Conservation (phyloP, 2,888 invertebrate genomes). For the Xanthia togata region DNA sequence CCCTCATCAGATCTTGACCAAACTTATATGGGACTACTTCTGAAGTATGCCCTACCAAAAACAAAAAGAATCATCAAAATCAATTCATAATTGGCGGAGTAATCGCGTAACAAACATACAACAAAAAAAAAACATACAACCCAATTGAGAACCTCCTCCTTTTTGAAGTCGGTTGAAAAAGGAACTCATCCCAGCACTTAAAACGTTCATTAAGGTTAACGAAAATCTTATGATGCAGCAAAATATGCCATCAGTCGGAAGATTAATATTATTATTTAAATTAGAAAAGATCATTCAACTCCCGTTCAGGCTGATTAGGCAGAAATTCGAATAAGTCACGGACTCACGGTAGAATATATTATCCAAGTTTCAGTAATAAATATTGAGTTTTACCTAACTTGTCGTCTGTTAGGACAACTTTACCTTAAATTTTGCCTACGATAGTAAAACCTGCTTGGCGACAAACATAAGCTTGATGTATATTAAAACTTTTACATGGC, state of each 20-base stretch:
- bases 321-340: conserved; percentile 3
- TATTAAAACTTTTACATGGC: conserved; percentile 9
- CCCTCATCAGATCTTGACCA: too few species aligned
- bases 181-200: background rate
- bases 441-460: conserved; percentile 23
- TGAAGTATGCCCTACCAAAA: too few species aligned
- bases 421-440: conserved; percentile 25
- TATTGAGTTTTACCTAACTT: conserved; percentile 33
- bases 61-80: too few species aligned
- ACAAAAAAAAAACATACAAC: too few species aligned
- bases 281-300: conserved; percentile 12
- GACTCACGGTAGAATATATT: conserved; percentile 28
- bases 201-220: background rate
- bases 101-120: too few species aligned
- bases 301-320: background rate
- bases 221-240: too few species aligned
- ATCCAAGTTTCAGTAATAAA: conserved; percentile 50
- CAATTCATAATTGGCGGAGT: too few species aligned
- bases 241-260: background rate
- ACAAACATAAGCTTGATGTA: conserved; percentile 13
- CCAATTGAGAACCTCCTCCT: too few species aligned
- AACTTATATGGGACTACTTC: too few species aligned
- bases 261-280: conserved; percentile 9
- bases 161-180: too few species aligned
- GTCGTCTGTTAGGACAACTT: conserved; percentile 15